Evolutionary conservation across 2,888 invertebrate species (phyloP), one percentile per base, ranked within the genome.

Genomic region (Zele albiditarsus): DNA sequence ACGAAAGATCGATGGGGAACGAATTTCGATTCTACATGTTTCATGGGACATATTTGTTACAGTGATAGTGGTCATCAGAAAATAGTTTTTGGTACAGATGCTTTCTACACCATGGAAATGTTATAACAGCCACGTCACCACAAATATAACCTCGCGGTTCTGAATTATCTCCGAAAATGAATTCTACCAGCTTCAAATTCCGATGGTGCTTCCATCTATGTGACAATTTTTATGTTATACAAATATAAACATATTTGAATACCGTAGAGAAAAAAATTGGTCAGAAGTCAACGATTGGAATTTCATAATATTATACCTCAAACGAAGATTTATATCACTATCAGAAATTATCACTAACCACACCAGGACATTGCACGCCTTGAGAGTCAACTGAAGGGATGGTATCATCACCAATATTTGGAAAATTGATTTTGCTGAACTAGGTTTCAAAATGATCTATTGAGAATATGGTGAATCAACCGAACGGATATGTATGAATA

Each of bases 351-450:
- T 57, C 6, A 68, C 57, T 42, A 69, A 28, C 57, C 57, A 57
- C 57, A 31, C 57, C 68, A n/a, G n/a, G n/a, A 57, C 23, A 57
- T 53, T 31, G 31, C 6, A 31, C 53, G 33, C 31, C 57, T 42
- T 2, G 23, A 67, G 27, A 67, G 38, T 67, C 66, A 46, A 67
- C 27, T 27, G n/a, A 20, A 8, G 71, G 76, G 76, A 57, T 57
- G 53, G 53, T 27, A 28, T 68, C 10, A 42, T 66, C 66, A 42
- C 38, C n/a, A 46, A 70, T 57, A 27, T 46, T 25, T 27, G 28
- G 28, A 20, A 46, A 53, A 31, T 31, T 4, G 31, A 31, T 31
- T 31, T 31, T 5, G 31, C 3, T 31, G 3, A 31, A 5, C 31
- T 5, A 31, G 3, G 3, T 3, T 31, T 31, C 5, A 5, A 31